A percentile compares a stretch with the other conserved stretches of the same genome.
Evolutionary conservation across 1,140 invertebrate genomes (phyloP).

Genomic region (Zaprionus lachaisei): DNA sequence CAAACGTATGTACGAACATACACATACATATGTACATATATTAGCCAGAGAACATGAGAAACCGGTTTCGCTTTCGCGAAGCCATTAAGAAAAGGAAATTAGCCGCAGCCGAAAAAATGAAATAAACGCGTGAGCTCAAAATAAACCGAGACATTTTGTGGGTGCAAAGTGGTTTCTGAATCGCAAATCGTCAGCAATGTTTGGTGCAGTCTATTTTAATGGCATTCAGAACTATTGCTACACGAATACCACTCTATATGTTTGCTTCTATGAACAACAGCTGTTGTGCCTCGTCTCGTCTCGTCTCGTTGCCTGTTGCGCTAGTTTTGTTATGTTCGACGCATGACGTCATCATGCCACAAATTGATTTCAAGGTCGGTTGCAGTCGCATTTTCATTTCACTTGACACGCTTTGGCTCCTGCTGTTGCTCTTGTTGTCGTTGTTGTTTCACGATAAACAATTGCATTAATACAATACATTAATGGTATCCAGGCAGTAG

Average conservation of each 20-base stretch:
- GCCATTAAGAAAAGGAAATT: conserved; percentile 60
- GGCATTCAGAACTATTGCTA: conserved; percentile 1
- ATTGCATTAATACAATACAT: conserved; percentile 62
- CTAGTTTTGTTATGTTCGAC: conserved; percentile 46
- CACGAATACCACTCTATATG: not conserved
- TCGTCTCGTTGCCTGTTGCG: conserved; percentile 23
- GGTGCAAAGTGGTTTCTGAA: conserved; percentile 39
- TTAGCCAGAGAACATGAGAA: conserved; percentile 71
- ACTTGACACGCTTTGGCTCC: conserved; percentile 74
- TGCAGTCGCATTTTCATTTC: conserved; percentile 76
- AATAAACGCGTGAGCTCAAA: conserved; percentile 28
- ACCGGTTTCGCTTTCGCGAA: conserved; percentile 64
- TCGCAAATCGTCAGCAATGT: not conserved
- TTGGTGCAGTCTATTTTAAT: conserved; percentile 6
- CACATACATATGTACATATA: not conserved
- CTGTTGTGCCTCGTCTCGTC: conserved; percentile 48
- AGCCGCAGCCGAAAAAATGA: conserved; percentile 43
- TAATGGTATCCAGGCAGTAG: conserved; percentile 12
- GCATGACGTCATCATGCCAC: conserved; percentile 69
- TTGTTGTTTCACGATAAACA: conserved; percentile 20
- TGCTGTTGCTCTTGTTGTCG: conserved; percentile 16
- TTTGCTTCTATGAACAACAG: conserved; percentile 38
- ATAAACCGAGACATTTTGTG: conserved; percentile 51
- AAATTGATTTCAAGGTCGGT: conserved; percentile 76
- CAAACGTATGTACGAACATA: not conserved